Conservation (phyloP, 2,888 invertebrate species). For the Chirona hameri region DNA sequence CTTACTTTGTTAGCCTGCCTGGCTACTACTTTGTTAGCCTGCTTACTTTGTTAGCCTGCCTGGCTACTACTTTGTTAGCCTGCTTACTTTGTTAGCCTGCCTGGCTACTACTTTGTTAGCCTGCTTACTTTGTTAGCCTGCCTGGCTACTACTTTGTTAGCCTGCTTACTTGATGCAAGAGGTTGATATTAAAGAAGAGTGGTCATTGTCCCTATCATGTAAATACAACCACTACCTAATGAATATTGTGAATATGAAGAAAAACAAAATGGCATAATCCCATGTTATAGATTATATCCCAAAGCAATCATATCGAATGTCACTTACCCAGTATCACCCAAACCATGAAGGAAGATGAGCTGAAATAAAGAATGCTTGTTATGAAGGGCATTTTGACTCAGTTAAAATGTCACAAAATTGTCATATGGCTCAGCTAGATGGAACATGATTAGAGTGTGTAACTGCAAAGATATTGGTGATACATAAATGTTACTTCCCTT, state of each 20-base stretch:
- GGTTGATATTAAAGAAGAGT: too few relatives aligned
- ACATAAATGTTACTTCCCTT: not conserved
- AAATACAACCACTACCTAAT: not conserved
- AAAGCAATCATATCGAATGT: not conserved
- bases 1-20: too few relatives aligned
- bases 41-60: too few relatives aligned
- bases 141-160: too few relatives aligned
- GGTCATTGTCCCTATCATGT: too few relatives aligned
- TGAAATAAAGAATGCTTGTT: not conserved
- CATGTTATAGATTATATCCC: not conserved
- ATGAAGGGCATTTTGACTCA: not conserved
- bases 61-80: too few relatives aligned
- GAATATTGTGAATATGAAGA: not conserved
- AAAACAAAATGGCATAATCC: not conserved
- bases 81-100: too few relatives aligned
- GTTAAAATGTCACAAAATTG: not conserved
- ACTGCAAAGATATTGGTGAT: not conserved
- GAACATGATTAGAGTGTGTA: not conserved
- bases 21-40: too few relatives aligned
- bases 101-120: too few relatives aligned
- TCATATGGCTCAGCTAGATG: not conserved
- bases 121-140: too few relatives aligned
- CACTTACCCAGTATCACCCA: constrained; percentile 91
- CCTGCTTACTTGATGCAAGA: too few relatives aligned
- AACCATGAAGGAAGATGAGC: constrained; percentile 89